Base-by-base conservation (phyloP, 2,797 vertebrate genomes). In the Amblyraja radiata region DNA sequence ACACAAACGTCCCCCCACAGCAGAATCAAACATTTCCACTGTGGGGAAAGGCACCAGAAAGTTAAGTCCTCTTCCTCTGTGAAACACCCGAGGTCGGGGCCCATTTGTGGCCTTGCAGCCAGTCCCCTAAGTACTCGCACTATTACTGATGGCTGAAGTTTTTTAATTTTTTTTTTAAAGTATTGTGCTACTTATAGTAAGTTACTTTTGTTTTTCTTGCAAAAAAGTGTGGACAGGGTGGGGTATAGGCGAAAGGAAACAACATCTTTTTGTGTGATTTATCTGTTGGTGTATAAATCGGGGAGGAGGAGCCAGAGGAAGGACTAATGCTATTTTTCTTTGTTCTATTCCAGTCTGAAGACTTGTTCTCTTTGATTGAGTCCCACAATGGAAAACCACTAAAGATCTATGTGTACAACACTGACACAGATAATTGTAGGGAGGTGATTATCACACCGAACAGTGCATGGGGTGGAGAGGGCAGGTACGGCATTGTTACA, bases 361-460 rank as follows among this genome's bases (percentile, higher is more conserved):
- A 93, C 36, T 90, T 93, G 65, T 93, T 93, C 93, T 93, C 93
- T 39, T 76, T 93, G 80, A 93, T 93, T 18, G 93, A 93, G 76
- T 86, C 93, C 18, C 93, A 93, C 73, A 88, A 93, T 6, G 93
- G 93, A 77, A 93, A 93, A 13, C 93, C 93, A 16, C 93, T 93
- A 63, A 93, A 93, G 93, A 77, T 93, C 65, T 93, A 86, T 73
- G 93, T 93, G 63, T 93, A 93, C 84, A 93, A 93, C 84, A 86
- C 84, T 23, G 84, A 93, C 84, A 93, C 93, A 54, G 93, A 93
- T 84, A 93, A 77, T 76, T 93, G 93, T 77, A 63, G 93, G 74
- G 93, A 93, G 93, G 93, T 93, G 79, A 90, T 93, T 88, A 93
- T 93, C 93, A 93, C 93, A 39, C 93, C 93, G 61, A 93, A 93